Evolutionary conservation across 2,888 invertebrate genomes (phyloP), one percentile per base, ranked within the genome.

Genomic region (Drosophila tripunctata): DNA sequence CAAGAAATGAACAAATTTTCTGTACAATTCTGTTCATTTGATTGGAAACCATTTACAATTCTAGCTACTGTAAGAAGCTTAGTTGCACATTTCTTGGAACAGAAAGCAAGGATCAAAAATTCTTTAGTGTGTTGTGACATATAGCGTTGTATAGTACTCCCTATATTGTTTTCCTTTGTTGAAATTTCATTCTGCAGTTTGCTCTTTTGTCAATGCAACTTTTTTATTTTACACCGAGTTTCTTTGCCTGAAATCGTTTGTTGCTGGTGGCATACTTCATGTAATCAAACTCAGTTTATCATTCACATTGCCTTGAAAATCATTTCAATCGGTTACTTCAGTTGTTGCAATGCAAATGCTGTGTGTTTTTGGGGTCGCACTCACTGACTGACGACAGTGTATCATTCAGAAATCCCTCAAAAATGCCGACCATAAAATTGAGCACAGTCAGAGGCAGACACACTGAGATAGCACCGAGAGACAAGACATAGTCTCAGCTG

Each of bases 361-460:
- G 22, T 24, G 4, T 1, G 31, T 12, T 12, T n/a, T 22, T 10
- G 22, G 12, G 5, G 27, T 27, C 27, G 27, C 10, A 6, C 3
- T 10, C 1, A 27, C 40, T n/a, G n/a, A n/a, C n/a, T n/a, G 35
- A 52, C 47, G 27, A 27, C 21, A 47, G 44, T n/a, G n/a, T 54
- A 55, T 55, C 54, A 47, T 62, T 69, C 70, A 62, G 38, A 75
- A 50, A 57, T 70, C 52, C 38, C 41, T 38, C 48, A 54, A 71
- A 51, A 67, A 52, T 75, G 40, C 63, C 45, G 48, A 75, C 75
- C 75, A 71, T 54, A 68, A 55, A 67, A 36, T 27, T 52, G 58
- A 67, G 40, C 12, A 1, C 4, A 27, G 41, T 21, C 4, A n/a
- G 6, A 3, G 22, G 4, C 4, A 22, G 6, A 21, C 5, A 36